Conservation (phyloP, 2,797 vertebrate genomes). For the Mareca penelope region DNA sequence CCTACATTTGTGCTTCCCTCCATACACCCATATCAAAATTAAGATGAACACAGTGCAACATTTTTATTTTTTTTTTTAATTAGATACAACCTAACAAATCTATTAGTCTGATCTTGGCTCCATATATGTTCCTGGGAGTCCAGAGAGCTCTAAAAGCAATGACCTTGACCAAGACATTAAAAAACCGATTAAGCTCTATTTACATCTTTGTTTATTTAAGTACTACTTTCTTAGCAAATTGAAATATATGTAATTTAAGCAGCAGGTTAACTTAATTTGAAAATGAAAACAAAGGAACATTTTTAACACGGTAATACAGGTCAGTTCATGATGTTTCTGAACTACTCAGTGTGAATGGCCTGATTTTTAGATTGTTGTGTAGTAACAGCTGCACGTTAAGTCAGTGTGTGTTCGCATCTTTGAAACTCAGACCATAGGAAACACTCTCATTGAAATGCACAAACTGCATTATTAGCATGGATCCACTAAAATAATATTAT, state of each 20-base stretch:
- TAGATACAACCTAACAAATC: neutral
- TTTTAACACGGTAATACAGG: neutral
- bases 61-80: neutral
- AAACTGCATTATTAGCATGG: neutral
- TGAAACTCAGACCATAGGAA: neutral
- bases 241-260: neutral
- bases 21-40: neutral
- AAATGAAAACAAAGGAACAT: neutral
- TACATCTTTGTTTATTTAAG: neutral
- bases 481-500: neutral
- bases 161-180: neutral
- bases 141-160: neutral
- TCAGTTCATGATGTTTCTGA: neutral
- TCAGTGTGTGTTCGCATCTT: neutral
- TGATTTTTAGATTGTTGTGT: neutral
- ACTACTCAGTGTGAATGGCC: neutral
- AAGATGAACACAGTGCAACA: neutral
- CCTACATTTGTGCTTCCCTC: neutral
- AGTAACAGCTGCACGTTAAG: neutral
- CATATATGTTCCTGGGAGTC: neutral
- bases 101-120: neutral
- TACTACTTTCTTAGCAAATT: neutral
- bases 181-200: neutral
- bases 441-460: neutral
- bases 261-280: neutral